Evolutionary conservation across 2,797 vertebrate genomes (phyloP).

Genomic region (Falco rusticolus): DNA sequence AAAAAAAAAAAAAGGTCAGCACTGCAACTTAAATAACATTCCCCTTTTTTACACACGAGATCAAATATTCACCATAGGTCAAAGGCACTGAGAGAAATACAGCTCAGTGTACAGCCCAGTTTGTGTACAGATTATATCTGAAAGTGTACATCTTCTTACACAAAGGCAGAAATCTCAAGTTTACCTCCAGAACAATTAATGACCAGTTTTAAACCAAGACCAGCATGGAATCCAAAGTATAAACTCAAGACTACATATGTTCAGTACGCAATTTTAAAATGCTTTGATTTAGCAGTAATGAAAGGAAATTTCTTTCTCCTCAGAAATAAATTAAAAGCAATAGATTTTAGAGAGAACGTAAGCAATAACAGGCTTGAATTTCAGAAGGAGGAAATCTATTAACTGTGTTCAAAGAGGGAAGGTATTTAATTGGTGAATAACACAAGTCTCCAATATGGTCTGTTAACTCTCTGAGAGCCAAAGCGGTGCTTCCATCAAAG

Average conservation of each 20-base stretch:
- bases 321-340: constrained; percentile 53
- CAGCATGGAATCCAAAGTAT: background rate
- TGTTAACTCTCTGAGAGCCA: constrained; percentile 26
- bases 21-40: background rate
- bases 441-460: background rate
- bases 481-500: fast-evolving
- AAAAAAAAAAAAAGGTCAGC: background rate
- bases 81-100: background rate
- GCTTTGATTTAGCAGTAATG: constrained; percentile 40
- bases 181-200: background rate
- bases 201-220: background rate
- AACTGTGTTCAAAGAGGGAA: constrained; percentile 56
- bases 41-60: background rate
- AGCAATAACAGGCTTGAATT: constrained; percentile 50
- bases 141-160: background rate
- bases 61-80: background rate
- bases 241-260: background rate
- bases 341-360: background rate
- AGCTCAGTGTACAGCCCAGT: background rate
- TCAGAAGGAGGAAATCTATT: constrained; percentile 60
- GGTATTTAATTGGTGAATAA: constrained; percentile 61
- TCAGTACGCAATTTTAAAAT: background rate
- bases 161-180: background rate
- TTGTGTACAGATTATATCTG: background rate
- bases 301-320: constrained; percentile 42